Evolutionary conservation across 2,113 vertebrate species (phyloP), one percentile per base, ranked within the genome.

Genomic region (Leucopternis melanops): DNA sequence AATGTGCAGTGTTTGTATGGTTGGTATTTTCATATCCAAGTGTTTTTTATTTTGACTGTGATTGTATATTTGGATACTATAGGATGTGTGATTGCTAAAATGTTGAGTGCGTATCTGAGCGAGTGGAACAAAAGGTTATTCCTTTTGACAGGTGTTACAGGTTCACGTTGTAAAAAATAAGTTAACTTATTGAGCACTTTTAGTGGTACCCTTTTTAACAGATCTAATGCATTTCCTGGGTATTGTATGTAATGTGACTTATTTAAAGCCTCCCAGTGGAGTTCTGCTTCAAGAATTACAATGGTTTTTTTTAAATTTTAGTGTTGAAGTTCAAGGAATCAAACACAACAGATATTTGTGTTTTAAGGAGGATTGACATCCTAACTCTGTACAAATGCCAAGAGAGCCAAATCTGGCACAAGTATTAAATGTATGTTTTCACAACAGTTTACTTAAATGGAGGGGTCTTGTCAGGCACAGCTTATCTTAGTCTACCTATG

Each of bases 151-250:
- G 90, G 81, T 94, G 95, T 97, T 97, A 94, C 88, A 95, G 82
- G 95, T 98, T 97, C 95, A 89, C 86, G n/a, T 97, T 98, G 94
- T 97, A 97, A 97, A 97, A 94, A 96, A 86, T 98, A 97, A 97
- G 97, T 98, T 98, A 97, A 98, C 98, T 98, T 98, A 98, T 97
- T 98, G 98, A 99, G 99, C 99, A 99, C 99, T 99, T 99, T 99
- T 98, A 98, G 97, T 97, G 98, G 97, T 98, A 96, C 97, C 95
- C 95, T 95, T 98, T 96, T 95, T 88, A 97, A 98, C 91, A 92
- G 84, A 96, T 97, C 97, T 98, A 96, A 98, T 98, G 98, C 98
- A 98, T 99, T 98, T 98, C 94, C 87, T 97, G 95, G 97, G 97
- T 98, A 85, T 98, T 98, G 96, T 98, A 96, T 96, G 97, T 98